Base-by-base conservation (phyloP, 2,888 invertebrate species). In the Dendrolimus pini region DNA sequence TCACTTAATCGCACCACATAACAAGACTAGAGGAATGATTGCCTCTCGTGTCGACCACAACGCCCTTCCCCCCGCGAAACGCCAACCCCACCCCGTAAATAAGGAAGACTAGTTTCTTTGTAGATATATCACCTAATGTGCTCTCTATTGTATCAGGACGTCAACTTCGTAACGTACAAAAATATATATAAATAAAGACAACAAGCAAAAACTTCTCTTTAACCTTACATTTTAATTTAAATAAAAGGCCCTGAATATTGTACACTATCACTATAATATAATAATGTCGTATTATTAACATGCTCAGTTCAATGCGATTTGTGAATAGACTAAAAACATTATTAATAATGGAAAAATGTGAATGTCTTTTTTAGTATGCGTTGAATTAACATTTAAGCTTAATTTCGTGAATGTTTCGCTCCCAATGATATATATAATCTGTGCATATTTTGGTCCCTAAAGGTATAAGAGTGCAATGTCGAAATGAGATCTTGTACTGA, bases 51-150 rank as follows among this genome's bases (percentile, higher is more conserved):
- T 80, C 78, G 82, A 75, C 78, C 72, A 57, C 58, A 58, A 41
- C 41, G 52, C 54, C 57, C 41, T 13, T 52, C 59, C 14, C 14
- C 72, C 69, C 55, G 61, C 70, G 72, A 64, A 71, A 69, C 71
- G 60, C 53, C 62, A 64, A 67, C 70, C 67, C 75, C 74, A 70
- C 82, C 78, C 78, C 85, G 73, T 82, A 77, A 80, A 82, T 78
- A 87, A 89, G 89, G 89, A 89, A 89, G 89, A 89, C 89, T 89
- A 89, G 89, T 89, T 85, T 85, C 83, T 80, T 83, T 87, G 85
- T 85, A 85, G 83, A 85, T 83, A 83, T 89, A 89, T 88, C 88
- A 88, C 89, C 83, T 86, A 85, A 82, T 76, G 85, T 77, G 83
- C 78, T 78, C 58, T 76, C 78, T 83, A 81, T 85, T 82, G 83